Conservation (phyloP, 2,888 invertebrate genomes). For the Cheilosia soror region DNA sequence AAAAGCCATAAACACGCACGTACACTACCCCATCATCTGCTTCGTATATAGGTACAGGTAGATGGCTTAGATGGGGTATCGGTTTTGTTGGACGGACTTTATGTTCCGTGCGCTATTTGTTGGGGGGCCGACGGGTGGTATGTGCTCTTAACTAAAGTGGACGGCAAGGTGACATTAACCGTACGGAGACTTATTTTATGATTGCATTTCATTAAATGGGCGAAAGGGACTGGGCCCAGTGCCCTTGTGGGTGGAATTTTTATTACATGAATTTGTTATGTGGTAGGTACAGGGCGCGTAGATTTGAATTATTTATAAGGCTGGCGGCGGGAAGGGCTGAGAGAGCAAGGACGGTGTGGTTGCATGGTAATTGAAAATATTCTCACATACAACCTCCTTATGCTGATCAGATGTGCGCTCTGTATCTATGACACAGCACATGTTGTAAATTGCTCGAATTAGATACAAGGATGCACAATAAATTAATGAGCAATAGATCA, state of each 20-base stretch:
- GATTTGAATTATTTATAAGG: conserved; percentile 72
- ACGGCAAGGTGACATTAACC: conserved; percentile 71
- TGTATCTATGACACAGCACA: conserved; percentile 2
- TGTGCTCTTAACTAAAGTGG: conserved; percentile 69
- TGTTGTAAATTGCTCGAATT: conserved; percentile 39
- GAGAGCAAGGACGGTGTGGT: conserved; percentile 25
- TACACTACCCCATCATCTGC: background rate
- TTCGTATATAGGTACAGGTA: conserved; percentile 18
- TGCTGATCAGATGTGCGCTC: conserved; percentile 43
- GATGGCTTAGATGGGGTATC: conserved; percentile 36
- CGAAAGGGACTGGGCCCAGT: background rate
- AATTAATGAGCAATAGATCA: conserved; percentile 70
- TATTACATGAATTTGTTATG: conserved; percentile 70
- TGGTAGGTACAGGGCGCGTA: conserved; percentile 66
- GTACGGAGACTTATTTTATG: conserved; percentile 67
- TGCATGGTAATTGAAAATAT: conserved; percentile 72
- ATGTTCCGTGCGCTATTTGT: conserved; percentile 29
- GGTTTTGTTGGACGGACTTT: conserved; percentile 37
- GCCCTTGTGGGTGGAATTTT: conserved; percentile 60
- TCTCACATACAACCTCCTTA: conserved; percentile 59
- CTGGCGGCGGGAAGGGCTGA: background rate
- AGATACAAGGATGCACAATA: conserved; percentile 54
- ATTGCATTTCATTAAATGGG: conserved; percentile 70
- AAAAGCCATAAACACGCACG: conserved; percentile 38
- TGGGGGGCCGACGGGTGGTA: conserved; percentile 2